phyloP scores from a whole-genome alignment of 2,888 invertebrate genomes.

The Orthosia cruda region DNA sequence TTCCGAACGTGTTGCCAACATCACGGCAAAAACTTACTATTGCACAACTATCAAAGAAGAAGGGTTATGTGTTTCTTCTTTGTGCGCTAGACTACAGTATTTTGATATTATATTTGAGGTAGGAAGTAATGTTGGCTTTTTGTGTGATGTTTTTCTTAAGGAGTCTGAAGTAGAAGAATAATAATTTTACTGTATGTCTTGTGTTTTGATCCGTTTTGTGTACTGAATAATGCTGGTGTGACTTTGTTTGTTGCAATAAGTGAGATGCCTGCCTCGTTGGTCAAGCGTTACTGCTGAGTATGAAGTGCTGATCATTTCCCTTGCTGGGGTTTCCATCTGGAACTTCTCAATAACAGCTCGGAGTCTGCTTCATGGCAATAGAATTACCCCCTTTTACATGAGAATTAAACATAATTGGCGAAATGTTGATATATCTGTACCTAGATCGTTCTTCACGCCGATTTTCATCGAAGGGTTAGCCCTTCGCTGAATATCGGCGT shows the following conservation, averaged over 20 bases:
- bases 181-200: conserved; percentile 10
- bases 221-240: background rate
- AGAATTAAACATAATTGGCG: no score
- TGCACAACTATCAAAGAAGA: conserved; percentile 45
- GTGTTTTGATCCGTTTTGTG: background rate
- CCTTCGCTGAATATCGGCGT: no score
- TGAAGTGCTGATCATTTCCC: no score
- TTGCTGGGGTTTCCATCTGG: no score
- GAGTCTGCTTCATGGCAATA: no score
- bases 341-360: no score
- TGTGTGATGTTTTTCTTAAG: conserved; percentile 7
- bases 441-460: no score
- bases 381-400: no score
- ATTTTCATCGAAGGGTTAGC: no score
- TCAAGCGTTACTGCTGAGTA: no score
- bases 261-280: no score
- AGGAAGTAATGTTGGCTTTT: conserved; percentile 3
- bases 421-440: no score
- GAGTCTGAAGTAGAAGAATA: conserved; percentile 30
- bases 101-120: conserved; percentile 14
- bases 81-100: conserved; percentile 28
- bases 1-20: conserved; percentile 45
- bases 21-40: conserved; percentile 42
- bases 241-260: background rate
- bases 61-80: conserved; percentile 40